These are phyloP conservation scores for Pocillopora grandis DNA, from an alignment of 92 coral and sea anemone species.

Conservation along the genomic window DNA sequence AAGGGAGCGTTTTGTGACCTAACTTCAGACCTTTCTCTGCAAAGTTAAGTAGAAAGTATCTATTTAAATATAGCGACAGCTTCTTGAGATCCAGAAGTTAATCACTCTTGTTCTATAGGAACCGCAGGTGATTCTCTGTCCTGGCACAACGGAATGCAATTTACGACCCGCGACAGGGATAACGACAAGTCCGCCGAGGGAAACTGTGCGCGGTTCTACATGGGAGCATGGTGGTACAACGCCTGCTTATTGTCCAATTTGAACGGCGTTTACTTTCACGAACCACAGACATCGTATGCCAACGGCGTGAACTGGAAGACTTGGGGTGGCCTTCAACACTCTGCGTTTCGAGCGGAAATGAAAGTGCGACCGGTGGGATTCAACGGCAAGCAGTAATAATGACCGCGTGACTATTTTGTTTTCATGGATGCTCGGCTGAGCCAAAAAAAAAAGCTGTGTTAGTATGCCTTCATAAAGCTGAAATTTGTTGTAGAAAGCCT, in stretches of 20 bases:
- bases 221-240: constrained; percentile 65
- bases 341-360: constrained; percentile 53
- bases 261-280: constrained; percentile 52
- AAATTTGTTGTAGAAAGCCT: too few species aligned
- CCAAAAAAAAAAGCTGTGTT: too few species aligned
- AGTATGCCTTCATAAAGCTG: too few species aligned
- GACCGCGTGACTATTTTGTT: background rate
- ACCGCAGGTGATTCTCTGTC: constrained; percentile 57
- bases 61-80: too few species aligned
- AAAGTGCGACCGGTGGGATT: constrained; percentile 49
- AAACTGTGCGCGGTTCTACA: constrained; percentile 57
- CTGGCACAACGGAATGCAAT: constrained; percentile 61
- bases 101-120: constrained; percentile 13
- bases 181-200: constrained; percentile 51
- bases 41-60: too few species aligned
- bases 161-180: constrained; percentile 56
- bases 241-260: constrained; percentile 53
- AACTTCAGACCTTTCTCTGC: too few species aligned
- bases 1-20: too few species aligned
- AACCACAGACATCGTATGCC: constrained; percentile 57
- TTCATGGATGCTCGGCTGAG: background rate
- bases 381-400: background rate
- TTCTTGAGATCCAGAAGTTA: background rate
- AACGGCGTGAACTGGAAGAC: constrained; percentile 69
- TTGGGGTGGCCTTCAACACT: constrained; percentile 55